Conservation (phyloP, 2,797 vertebrate species). For the Rallus crepitans region DNA sequence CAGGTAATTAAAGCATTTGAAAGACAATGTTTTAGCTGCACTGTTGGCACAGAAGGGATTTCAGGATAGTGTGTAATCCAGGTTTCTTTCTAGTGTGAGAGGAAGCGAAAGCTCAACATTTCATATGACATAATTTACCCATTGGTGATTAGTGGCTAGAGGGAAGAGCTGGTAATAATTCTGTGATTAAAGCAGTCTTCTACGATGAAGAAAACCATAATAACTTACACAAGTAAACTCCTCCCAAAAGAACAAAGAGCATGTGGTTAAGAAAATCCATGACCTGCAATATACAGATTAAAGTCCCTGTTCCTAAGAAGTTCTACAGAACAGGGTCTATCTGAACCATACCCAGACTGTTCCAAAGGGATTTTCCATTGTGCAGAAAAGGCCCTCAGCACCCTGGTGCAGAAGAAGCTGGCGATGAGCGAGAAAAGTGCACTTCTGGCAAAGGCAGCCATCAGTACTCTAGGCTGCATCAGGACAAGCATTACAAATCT, state of each 20-base stretch:
- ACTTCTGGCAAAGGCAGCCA: background rate
- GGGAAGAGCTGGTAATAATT: background rate
- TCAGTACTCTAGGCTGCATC: background rate
- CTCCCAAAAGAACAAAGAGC: background rate
- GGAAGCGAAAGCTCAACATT: background rate
- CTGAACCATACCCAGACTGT: background rate
- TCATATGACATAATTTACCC: background rate
- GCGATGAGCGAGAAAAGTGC: background rate
- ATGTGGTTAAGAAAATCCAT: background rate
- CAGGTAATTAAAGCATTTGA: background rate
- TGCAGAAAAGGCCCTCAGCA: background rate
- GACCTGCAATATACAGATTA: background rate
- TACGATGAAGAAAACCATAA: background rate
- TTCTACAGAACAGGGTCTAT: background rate
- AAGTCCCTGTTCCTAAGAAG: background rate
- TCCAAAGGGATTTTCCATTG: background rate
- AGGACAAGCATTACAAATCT: background rate
- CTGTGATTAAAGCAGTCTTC: background rate
- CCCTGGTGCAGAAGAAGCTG: background rate
- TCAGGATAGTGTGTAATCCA: background rate
- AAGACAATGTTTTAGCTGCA: background rate
- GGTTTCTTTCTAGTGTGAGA: background rate
- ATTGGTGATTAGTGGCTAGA: background rate
- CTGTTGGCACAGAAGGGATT: background rate
- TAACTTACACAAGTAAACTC: background rate